A percentile compares a stretch with the other conserved stretches of the same genome.
Evolutionary conservation across 1,140 invertebrate genomes (phyloP).

Genomic region (Drosophila pseudoobscura): DNA sequence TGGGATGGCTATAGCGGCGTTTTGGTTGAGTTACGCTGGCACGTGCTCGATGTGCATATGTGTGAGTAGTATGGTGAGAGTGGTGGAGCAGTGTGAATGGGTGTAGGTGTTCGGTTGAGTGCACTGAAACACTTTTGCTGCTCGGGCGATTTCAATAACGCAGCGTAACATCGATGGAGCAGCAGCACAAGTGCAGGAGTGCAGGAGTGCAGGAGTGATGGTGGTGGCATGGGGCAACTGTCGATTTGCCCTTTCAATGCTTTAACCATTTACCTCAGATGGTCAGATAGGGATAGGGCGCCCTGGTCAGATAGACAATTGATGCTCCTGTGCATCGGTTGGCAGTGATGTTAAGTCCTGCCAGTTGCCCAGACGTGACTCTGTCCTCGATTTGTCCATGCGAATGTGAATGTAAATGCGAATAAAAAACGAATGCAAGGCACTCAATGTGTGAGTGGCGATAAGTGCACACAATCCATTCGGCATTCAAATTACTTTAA

Average conservation of each 20-base stretch:
- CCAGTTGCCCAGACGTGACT: slow-evolving; percentile 63
- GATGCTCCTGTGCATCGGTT: slow-evolving; percentile 63
- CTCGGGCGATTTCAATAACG: slow-evolving; percentile 71
- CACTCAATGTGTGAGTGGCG: slow-evolving; percentile 29
- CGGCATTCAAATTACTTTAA: slow-evolving; percentile 80
- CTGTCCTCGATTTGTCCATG: slow-evolving; percentile 11
- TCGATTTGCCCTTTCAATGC: slow-evolving; percentile 42
- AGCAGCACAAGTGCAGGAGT: too few species aligned
- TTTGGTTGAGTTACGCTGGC: slow-evolving; percentile 39
- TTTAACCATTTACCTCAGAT: slow-evolving; percentile 44
- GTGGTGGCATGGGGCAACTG: not conserved
- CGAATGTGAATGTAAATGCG: slow-evolving; percentile 14
- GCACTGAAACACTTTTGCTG: slow-evolving; percentile 77
- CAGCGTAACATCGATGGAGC: slow-evolving; percentile 44
- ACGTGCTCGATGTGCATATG: slow-evolving; percentile 26
- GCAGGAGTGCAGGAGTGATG: not conserved
- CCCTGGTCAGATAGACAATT: slow-evolving; percentile 73
- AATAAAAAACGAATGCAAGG: slow-evolving; percentile 27
- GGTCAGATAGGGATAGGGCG: not conserved
- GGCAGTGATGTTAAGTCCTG: slow-evolving; percentile 56
- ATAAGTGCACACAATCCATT: slow-evolving; percentile 80
- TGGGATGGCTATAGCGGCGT: slow-evolving; percentile 27
- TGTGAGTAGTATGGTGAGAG: slow-evolving; percentile 9
- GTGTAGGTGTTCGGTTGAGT: slow-evolving; percentile 57
- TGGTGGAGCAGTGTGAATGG: slow-evolving; percentile 13